Percentiles rank a stretch among this genome's conserved stretches.
Evolutionary conservation across 2,888 invertebrate genomes (phyloP).

Genomic region (Chymomyza caudatula): DNA sequence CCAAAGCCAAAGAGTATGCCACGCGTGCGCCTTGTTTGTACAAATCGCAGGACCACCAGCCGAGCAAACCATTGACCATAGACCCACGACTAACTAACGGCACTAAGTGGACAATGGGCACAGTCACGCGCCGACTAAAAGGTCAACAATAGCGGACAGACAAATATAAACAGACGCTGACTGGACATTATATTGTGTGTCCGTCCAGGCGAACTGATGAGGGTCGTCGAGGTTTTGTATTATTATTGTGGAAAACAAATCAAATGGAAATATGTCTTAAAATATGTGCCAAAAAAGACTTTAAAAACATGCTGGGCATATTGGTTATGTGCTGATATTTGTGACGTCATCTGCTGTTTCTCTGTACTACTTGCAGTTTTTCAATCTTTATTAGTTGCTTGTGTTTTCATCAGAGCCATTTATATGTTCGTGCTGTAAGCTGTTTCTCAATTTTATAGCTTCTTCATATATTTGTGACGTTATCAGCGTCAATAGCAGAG

Average conservation of each 20-base stretch:
- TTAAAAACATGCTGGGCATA: neutral
- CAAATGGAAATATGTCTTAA: constrained; percentile 1
- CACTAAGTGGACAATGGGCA: constrained; percentile 28
- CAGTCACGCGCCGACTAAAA: constrained; percentile 49
- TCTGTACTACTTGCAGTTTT: too few relatives aligned
- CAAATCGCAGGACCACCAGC: constrained; percentile 16
- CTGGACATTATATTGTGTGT: too few relatives aligned
- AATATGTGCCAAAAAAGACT: neutral
- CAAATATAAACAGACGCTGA: constrained; percentile 5
- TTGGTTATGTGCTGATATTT: neutral
- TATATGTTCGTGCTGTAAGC: too few relatives aligned
- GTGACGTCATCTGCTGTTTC: neutral
- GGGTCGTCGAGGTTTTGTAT: neutral
- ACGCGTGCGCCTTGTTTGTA: constrained; percentile 14
- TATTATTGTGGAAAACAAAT: constrained; percentile 8
- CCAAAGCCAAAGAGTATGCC: neutral
- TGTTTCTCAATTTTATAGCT: too few relatives aligned
- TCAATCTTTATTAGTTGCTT: too few relatives aligned
- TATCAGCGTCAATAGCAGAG: too few relatives aligned
- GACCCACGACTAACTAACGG: constrained; percentile 6
- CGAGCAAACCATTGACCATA: constrained; percentile 3
- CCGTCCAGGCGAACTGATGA: neutral
- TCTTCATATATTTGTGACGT: too few relatives aligned
- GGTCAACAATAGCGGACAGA: constrained; percentile 32
- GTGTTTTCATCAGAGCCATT: too few relatives aligned